These are phyloP conservation scores for Chlorodrepanis virens DNA, from an alignment of 2,113 vertebrate genomes.

Conservation along the genomic window DNA sequence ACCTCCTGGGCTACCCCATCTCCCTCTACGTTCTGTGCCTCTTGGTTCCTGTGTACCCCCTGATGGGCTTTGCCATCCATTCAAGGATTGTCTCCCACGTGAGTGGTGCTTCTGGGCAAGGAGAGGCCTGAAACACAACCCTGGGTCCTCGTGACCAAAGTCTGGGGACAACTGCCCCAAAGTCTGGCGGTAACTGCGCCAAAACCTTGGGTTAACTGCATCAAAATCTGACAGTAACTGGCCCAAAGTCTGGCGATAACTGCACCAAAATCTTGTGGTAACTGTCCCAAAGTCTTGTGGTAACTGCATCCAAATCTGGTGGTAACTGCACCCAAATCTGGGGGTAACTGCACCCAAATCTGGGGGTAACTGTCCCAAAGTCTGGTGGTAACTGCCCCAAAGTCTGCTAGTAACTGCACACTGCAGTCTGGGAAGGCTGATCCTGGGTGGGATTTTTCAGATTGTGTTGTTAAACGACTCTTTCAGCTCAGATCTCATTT, in stretches of 20 bases:
- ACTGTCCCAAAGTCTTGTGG: no score
- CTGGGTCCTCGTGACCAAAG: background rate
- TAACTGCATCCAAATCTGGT: background rate
- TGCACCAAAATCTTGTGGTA: background rate
- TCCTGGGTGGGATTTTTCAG: background rate
- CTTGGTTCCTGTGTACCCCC: conserved; percentile 75
- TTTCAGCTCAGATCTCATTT: background rate
- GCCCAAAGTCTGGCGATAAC: background rate
- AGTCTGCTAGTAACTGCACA: fast-evolving
- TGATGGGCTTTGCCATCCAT: conserved; percentile 61
- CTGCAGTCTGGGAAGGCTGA: background rate
- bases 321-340: background rate
- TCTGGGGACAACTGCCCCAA: background rate
- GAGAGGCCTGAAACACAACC: background rate
- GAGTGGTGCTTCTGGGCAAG: background rate
- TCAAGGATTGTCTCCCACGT: conserved; percentile 65
- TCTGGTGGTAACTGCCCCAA: background rate
- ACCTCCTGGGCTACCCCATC: fast-evolving
- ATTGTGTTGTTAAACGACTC: fast-evolving
- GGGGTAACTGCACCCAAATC: background rate
- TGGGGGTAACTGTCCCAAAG: background rate
- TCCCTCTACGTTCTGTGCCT: conserved; percentile 19
- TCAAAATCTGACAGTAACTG: no score
- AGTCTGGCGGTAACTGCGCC: fast-evolving
- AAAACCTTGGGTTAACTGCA: background rate